Base-by-base conservation (phyloP, 2,797 vertebrate species). In the Acipenser transmontanus region DNA sequence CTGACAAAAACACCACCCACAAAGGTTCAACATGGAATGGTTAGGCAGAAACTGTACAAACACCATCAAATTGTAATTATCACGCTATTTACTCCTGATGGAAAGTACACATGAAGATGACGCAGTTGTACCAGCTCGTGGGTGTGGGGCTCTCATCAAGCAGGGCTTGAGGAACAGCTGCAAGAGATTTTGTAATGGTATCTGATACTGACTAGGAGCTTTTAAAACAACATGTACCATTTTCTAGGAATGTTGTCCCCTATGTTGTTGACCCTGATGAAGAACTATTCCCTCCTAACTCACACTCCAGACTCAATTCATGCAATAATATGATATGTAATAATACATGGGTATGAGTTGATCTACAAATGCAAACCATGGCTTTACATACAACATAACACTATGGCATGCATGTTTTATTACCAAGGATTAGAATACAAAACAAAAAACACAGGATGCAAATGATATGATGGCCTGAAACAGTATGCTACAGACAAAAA, bases 401-500 rank as follows among this genome's bases (percentile, higher is more conserved):
- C 48, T 68, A 63, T 54, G 20, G 48, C 59, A 74, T 69, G 66
- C 61, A 17, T 52, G 51, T 65, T 63, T n/a, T 57, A 11, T n/a
- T 57, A 57, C 34, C 8, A 60, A 59, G 65, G 74, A 82, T 79
- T 77, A 80, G 67, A 13, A 56, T 71, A 70, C 63, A 62, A 11
- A 47, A 71, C 34, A 34, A 34, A 34, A 34, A 70, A 62, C 60
- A 11, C 47, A 71, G 47, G 50, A 47, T 8, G 8, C n/a, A 54
- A 9, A 48, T 56, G 9, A 57, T 12, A 65, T 54, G 34, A 34
- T 34, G 34, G 34, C 34, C 34, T 34, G 34, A 34, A 34, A 34
- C 34, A 34, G 34, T 34, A 34, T 34, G 34, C 4, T 34, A 34
- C 34, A 34, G 34, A 34, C 34, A 34, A 34, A 34, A 34, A 34